Evolutionary conservation across 2,797 vertebrate genomes (phyloP), one percentile per base, ranked within the genome.

Genomic region (Mus spretus): DNA sequence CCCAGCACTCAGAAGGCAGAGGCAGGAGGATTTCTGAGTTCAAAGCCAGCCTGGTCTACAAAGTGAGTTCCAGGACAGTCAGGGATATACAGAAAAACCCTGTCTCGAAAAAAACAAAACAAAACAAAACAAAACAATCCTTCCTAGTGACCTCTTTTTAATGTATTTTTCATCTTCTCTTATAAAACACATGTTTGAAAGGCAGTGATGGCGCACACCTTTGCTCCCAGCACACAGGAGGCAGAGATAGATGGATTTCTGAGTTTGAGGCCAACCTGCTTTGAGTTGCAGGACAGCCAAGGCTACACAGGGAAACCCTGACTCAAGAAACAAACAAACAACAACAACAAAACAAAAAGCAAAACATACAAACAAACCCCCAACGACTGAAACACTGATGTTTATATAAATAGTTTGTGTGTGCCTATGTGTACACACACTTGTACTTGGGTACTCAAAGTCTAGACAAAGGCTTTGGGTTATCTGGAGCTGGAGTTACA

Each of bases 91-190:
- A 44, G 44, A 44, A 4, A 44, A 44, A 44, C 44, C 44, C 44
- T 44, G 44, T 44, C 44, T 44, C 4, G 37, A 44, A 44, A 44
- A 44, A 44, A 44, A 44, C 3, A 44, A 44, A 44, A 44, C 44
- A 44, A 44, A 44, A 44, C 44, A 44, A 44, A 44, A 44, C 44
- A 44, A 44, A 44, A 44, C 3, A 4, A 9, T n/a, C 80, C 72
- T 83, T 63, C 28, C 40, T 75, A 91, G 63, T 86, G 57, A 74
- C 67, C 59, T 59, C 53, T 37, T 72, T n/a, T 81, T 74, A 61
- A 79, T 72, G 67, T 50, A 91, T 12, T 93, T 78, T 72, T 82
- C 61, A 87, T 85, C 85, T 59, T 34, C 79, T 67, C 78, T 89
- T 34, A 53, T 63, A 84, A 88, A 70, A 70, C 17, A n/a, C 34